Conservation (phyloP, 2,113 vertebrate genomes). For the Emydocephalus ijimae region DNA sequence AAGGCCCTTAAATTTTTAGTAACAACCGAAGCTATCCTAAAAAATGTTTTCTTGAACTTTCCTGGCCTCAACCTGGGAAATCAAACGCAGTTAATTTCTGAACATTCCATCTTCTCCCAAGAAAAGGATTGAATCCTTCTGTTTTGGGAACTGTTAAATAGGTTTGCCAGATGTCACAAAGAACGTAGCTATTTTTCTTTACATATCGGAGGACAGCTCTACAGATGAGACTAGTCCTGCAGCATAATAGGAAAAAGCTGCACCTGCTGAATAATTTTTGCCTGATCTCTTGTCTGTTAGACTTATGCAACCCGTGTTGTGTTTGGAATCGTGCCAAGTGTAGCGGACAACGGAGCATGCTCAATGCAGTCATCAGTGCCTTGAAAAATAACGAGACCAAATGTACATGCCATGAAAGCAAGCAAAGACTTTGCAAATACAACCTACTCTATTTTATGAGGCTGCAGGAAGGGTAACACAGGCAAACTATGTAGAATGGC, state of each 20-base stretch:
- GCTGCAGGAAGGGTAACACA: not conserved
- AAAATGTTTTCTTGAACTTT: not conserved
- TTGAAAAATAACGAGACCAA: not conserved
- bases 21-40: not conserved
- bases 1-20: not conserved
- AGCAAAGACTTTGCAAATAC: not conserved
- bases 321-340: not conserved
- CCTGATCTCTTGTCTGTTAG: not conserved
- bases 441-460: not conserved
- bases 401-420: fast-evolving
- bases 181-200: not conserved
- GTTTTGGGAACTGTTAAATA: not conserved
- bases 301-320: too few species aligned
- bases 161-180: slow-evolving; percentile 3
- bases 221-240: not conserved
- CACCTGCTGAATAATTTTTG: slow-evolving; percentile 1
- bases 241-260: not conserved
- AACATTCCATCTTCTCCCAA: not conserved
- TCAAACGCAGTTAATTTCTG: not conserved
- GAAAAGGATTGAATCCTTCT: not conserved
- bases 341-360: not conserved
- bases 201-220: not conserved
- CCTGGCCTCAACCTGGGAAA: not conserved
- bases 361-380: fast-evolving
- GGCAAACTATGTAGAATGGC: not conserved